Conservation (phyloP, 1,140 invertebrate genomes). For the Sycophaga agraensis region DNA sequence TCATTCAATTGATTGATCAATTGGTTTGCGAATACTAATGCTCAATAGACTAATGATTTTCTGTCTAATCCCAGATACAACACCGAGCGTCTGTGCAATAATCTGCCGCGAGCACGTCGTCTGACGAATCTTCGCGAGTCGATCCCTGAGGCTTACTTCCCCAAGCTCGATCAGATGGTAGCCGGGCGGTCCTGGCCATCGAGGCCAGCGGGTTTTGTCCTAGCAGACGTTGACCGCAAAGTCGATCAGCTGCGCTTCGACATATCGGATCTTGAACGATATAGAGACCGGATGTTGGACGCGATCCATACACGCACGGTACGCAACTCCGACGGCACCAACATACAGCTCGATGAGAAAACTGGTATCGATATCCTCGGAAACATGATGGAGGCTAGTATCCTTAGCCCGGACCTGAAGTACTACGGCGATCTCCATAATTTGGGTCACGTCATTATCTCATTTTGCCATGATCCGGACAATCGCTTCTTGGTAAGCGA, state of each 20-base stretch:
- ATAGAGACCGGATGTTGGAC: conserved; percentile 73
- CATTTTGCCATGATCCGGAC: conserved; percentile 73
- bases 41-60: no score
- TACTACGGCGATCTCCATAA: conserved; percentile 79
- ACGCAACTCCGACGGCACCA: conserved; percentile 54
- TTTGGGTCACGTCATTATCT: conserved; percentile 68
- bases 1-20: no score
- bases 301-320: conserved; percentile 72
- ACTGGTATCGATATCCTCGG: conserved; percentile 79
- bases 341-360: conserved; percentile 63
- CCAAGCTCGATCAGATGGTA: conserved; percentile 69
- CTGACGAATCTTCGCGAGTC: conserved; percentile 65
- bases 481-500: conserved; percentile 66
- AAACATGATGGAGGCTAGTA: conserved; percentile 75
- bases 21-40: no score
- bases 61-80: conserved; percentile 69
- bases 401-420: conserved; percentile 67
- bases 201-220: conserved; percentile 60
- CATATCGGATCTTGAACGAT: conserved; percentile 70
- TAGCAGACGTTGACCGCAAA: conserved; percentile 68
- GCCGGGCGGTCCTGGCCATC: conserved; percentile 67
- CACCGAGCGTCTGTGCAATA: conserved; percentile 60
- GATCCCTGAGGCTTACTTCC: conserved; percentile 71
- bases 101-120: conserved; percentile 55
- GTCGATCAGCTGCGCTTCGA: conserved; percentile 69